These are phyloP conservation scores for silkworm (Bombyx mori) DNA, from an alignment of 1,140 invertebrate species.

Conservation along the genomic window DNA sequence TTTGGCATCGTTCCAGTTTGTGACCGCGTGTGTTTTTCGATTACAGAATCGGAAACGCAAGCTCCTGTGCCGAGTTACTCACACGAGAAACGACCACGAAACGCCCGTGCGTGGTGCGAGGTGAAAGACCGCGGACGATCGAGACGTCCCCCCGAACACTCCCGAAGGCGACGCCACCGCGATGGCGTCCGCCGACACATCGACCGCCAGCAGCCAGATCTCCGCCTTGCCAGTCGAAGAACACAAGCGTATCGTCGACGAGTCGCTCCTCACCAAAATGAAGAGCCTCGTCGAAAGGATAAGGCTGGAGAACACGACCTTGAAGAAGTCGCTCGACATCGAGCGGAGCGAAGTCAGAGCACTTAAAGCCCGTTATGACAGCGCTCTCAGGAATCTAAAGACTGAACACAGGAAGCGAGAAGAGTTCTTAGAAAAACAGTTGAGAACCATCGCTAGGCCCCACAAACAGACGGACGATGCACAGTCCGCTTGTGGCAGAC, in stretches of 20 bases:
- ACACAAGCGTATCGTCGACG: conserved; percentile 63
- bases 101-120: conserved; percentile 29
- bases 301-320: conserved; percentile 62
- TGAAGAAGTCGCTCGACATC: conserved; percentile 67
- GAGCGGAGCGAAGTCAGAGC: conserved; percentile 71
- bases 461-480: conserved; percentile 36
- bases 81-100: conserved; percentile 23
- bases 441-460: conserved; percentile 43
- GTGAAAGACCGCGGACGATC: conserved; percentile 61
- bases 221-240: conserved; percentile 45
- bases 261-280: conserved; percentile 60
- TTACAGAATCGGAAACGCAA: conserved; percentile 42
- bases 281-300: conserved; percentile 64
- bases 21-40: conserved; percentile 15
- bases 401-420: conserved; percentile 66
- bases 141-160: conserved; percentile 44
- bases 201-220: conserved; percentile 60
- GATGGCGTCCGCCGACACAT: conserved; percentile 65
- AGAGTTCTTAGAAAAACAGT: conserved; percentile 60
- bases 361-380: conserved; percentile 61
- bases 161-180: conserved; percentile 50
- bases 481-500: conserved; percentile 28
- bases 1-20: conserved; percentile 15
- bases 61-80: conserved; percentile 16
- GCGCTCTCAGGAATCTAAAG: conserved; percentile 56